Conservation (phyloP, 2,888 invertebrate genomes). For the Nysson spinosus region DNA sequence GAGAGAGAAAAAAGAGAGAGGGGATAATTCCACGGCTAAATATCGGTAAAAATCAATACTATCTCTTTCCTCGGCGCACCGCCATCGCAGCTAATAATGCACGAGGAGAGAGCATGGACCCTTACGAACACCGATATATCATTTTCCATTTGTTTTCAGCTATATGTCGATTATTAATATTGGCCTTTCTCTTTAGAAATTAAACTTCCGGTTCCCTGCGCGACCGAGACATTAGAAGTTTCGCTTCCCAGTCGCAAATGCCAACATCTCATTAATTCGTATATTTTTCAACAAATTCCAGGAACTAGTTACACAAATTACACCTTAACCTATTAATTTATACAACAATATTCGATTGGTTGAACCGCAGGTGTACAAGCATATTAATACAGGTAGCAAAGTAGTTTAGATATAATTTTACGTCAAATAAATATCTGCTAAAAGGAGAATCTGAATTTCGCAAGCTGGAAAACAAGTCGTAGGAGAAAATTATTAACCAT, state of each 20-base stretch:
- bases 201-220: neutral
- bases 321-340: too few species aligned
- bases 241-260: too few species aligned
- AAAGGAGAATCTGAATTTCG: slow-evolving; percentile 25
- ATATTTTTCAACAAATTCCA: too few species aligned
- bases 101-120: slow-evolving; percentile 45
- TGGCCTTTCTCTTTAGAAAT: neutral
- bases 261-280: too few species aligned
- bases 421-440: slow-evolving; percentile 13
- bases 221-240: too few species aligned
- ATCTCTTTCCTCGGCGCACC: slow-evolving; percentile 69
- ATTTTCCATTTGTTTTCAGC: slow-evolving; percentile 14
- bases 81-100: slow-evolving; percentile 66
- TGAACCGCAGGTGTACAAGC: too few species aligned
- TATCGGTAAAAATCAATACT: slow-evolving; percentile 76
- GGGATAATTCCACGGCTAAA: slow-evolving; percentile 76
- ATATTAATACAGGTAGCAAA: too few species aligned
- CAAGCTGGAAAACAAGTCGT: slow-evolving; percentile 34
- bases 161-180: neutral
- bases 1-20: slow-evolving; percentile 51
- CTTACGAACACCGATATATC: slow-evolving; percentile 16
- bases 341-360: too few species aligned
- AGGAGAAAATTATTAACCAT: slow-evolving; percentile 45
- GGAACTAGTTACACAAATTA: too few species aligned
- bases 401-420: too few species aligned